phyloP scores from a whole-genome alignment of 2,113 vertebrate genomes.

The Grantiella picta region DNA sequence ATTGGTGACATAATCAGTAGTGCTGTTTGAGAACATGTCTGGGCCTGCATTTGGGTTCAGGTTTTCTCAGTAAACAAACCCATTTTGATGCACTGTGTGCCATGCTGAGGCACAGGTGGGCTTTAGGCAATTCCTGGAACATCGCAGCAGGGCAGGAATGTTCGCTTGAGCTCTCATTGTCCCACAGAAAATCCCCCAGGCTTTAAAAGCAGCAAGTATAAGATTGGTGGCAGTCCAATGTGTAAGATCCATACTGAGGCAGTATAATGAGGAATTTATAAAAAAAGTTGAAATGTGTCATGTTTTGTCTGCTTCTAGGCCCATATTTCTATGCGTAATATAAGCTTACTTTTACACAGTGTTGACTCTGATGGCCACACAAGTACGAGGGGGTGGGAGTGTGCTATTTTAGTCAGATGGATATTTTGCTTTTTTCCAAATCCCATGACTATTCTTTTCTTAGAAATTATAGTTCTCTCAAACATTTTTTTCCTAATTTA shows the following conservation, averaged over 20 bases:
- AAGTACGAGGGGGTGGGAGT: not conserved
- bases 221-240: not conserved
- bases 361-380: not conserved
- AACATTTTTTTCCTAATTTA: not conserved
- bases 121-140: not conserved
- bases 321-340: not conserved
- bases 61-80: not conserved
- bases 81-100: not conserved
- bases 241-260: not conserved
- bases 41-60: not conserved
- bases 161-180: not conserved
- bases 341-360: not conserved
- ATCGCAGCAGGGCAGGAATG: not conserved
- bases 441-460: not conserved
- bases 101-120: not conserved
- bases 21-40: not conserved
- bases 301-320: not conserved
- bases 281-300: not conserved
- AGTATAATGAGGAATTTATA: not conserved
- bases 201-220: not conserved
- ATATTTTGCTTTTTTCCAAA: not conserved
- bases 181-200: not conserved
- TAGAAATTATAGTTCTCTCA: not conserved
- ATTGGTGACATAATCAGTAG: not conserved
- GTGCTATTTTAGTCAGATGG: not conserved